These are phyloP conservation scores for Camponotus fellah DNA, from an alignment of 2,888 invertebrate species.

Conservation along the genomic window DNA sequence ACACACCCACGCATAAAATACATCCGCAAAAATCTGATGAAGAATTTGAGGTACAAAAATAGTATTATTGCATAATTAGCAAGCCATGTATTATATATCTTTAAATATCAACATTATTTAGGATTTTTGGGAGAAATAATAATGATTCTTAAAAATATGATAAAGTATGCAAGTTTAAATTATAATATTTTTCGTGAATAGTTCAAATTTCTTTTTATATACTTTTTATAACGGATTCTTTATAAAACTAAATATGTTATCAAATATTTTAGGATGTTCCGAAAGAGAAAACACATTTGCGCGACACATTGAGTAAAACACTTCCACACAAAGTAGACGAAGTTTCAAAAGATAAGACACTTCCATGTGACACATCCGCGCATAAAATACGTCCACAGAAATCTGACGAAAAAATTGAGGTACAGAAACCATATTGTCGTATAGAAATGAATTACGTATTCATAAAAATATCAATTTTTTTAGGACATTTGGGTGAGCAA, in stretches of 20 bases:
- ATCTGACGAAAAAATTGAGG: slow-evolving; percentile 23
- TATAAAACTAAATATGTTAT: not conserved
- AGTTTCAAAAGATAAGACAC: slow-evolving; percentile 1
- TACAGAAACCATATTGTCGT: not conserved
- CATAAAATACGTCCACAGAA: not conserved
- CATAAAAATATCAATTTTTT: not conserved
- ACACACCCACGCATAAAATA: not conserved
- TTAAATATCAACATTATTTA: too few species aligned
- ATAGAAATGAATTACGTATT: not conserved
- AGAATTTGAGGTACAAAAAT: slow-evolving; percentile 21
- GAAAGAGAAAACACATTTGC: not conserved
- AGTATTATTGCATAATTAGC: too few species aligned
- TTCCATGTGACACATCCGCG: not conserved
- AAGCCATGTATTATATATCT: too few species aligned
- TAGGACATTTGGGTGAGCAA: slow-evolving; percentile 20
- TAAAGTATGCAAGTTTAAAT: too few species aligned
- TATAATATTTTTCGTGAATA: too few species aligned
- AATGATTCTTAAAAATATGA: too few species aligned
- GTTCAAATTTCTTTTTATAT: not conserved
- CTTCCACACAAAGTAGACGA: not conserved
- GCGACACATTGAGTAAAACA: not conserved
- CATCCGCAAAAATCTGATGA: not conserved
- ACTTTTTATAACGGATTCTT: not conserved
- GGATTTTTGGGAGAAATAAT: too few species aligned
- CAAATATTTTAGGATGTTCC: slow-evolving; percentile 13